Evolutionary conservation across 2,797 vertebrate genomes (phyloP), one percentile per base, ranked within the genome.

Genomic region (Tragelaphus oryx): DNA sequence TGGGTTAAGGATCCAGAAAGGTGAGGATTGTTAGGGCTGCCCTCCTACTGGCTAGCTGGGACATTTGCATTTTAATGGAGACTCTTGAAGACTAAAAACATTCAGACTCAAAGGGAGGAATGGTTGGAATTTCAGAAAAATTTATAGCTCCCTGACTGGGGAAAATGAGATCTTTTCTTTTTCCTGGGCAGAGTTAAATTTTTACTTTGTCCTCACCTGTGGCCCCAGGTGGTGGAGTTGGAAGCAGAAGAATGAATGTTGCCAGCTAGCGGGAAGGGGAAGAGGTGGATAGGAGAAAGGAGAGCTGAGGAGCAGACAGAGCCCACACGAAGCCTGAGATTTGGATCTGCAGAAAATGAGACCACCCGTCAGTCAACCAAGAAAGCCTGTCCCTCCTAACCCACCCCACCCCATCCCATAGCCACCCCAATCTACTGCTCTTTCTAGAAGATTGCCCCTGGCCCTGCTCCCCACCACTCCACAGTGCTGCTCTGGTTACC

Each of bases 61-160:
- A 55, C n/a, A 55, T 87, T 93, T 94, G 60, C 95, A 93, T 85
- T 96, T 83, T 94, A 95, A 87, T 90, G 59, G 60, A 90, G 89
- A 82, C 52, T 62, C 76, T 54, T 83, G 54, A 89, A 83, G 76
- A 90, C 76, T 89, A 41, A 91, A 90, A 62, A 33, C 41, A 44
- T 33, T 78, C 44, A 41, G 48, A 84, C 76, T 44, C 55, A 26
- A 84, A 86, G 59, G 30, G n/a, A 93, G 44, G 83, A 86, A 89
- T 89, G 90, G 59, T 85, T 91, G 87, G 80, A 94, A 91, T 96
- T 86, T 95, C 65, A 93, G 84, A 89, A 93, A 91, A 75, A 46
- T 86, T 68, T 91, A 68, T 75, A 80, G 50, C 60, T 85, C 9
- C 48, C 54, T 37, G 1, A 37, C 33, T 74, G 46, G 65, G 60